phyloP scores from a whole-genome alignment of 2,797 vertebrate species.

The Intellagama lesueurii region DNA sequence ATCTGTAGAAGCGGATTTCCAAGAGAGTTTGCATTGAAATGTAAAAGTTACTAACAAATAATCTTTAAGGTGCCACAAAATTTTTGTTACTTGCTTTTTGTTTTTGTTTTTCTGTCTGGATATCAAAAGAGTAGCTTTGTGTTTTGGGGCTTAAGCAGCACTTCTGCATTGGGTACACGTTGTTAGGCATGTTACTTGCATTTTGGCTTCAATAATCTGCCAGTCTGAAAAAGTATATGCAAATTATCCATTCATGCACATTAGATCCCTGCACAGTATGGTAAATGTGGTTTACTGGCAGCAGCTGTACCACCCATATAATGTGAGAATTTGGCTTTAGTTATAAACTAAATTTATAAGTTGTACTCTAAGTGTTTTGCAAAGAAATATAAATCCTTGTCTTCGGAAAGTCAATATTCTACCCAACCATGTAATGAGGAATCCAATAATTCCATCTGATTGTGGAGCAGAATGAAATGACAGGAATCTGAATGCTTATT shows the following conservation, averaged over 20 bases:
- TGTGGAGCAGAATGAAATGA: not conserved
- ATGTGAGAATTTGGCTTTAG: not conserved
- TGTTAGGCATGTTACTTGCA: not conserved
- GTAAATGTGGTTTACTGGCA: not conserved
- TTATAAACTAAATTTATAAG: conserved; percentile 5
- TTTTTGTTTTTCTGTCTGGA: too few species aligned
- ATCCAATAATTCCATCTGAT: not conserved
- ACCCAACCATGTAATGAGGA: not conserved
- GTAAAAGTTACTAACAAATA: too few species aligned
- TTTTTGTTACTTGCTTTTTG: too few species aligned
- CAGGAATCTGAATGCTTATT: conserved; percentile 23
- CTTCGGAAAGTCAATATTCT: not conserved
- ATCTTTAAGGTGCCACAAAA: too few species aligned
- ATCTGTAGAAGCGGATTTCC: too few species aligned
- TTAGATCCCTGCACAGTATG: not conserved
- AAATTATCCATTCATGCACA: not conserved
- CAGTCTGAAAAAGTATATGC: not conserved
- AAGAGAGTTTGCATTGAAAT: too few species aligned
- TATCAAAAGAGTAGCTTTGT: not conserved
- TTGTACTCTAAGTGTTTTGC: conserved; percentile 19
- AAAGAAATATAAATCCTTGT: not conserved
- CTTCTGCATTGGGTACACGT: not conserved
- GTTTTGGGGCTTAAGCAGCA: not conserved
- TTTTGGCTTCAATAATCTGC: not conserved
- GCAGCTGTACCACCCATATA: not conserved